Base-by-base conservation (phyloP, 2,888 invertebrate genomes). In the Lithophane semibrunnea region DNA sequence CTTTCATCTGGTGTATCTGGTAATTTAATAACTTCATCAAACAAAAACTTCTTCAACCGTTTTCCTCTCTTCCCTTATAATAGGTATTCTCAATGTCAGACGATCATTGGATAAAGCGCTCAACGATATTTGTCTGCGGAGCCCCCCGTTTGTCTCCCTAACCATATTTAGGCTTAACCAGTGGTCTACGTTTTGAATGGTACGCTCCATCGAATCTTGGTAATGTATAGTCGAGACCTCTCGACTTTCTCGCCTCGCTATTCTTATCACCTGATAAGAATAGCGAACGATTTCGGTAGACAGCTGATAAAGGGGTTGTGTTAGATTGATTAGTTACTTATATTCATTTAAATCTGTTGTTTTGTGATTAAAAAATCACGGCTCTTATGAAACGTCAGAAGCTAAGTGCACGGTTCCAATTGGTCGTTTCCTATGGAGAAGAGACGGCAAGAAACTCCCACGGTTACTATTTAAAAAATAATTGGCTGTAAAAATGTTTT, bases 161-260 rank as follows among this genome's bases (percentile, higher is more conserved):
- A 85, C 82, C 80, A 81, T 87, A 86, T 88, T 85, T 77, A 63
- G 85, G 86, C 78, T 89, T 83, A 86, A 82, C 84, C 80, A 87
- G 71, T 81, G 75, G 66, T 75, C 71, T 74, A 66, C 67, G 64
- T 54, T 78, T 67, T 73, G 68, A 82, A 77, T 72, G 61, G 56
- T 24, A 60, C 65, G 73, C 76, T 73, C 54, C 37, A 75, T 71
- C 67, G 79, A 71, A 83, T 86, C 83, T 70, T 12, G 0, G 42
- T 77, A 63, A 77, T 66, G 56, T 70, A 63, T 76, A 29, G 61
- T 54, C 47, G 60, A 37, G 66, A n/a, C n/a, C n/a, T n/a, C n/a
- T n/a, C n/a, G n/a, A n/a, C n/a, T n/a, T n/a, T n/a, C n/a, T n/a
- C n/a, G n/a, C n/a, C n/a, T n/a, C n/a, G n/a, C n/a, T n/a, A n/a